phyloP scores from a whole-genome alignment of 2,113 vertebrate species.

The Tragelaphus strepsiceros region DNA sequence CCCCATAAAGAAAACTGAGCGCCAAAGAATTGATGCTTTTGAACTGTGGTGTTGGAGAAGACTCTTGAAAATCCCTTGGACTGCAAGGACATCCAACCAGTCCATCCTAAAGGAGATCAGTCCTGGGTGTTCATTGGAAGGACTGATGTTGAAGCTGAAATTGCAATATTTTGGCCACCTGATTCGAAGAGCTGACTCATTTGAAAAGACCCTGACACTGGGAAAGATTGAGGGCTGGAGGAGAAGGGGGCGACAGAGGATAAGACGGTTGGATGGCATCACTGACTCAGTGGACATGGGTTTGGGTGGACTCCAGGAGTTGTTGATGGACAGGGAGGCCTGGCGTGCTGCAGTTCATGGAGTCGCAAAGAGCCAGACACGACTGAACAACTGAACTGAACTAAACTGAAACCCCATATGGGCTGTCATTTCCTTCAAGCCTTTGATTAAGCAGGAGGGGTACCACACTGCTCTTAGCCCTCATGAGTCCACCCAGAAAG shows the following conservation, averaged over 20 bases:
- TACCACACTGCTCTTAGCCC: neutral
- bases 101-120: neutral
- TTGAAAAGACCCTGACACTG: neutral
- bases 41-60: neutral
- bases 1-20: neutral
- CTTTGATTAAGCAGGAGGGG: neutral
- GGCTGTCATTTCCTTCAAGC: neutral
- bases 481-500: neutral
- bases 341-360: fast-evolving
- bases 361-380: fast-evolving
- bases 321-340: neutral
- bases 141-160: neutral
- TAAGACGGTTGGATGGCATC: neutral
- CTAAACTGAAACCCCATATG: neutral
- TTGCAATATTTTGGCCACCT: neutral
- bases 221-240: neutral
- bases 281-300: neutral
- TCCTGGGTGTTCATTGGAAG: neutral
- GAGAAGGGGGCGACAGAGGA: neutral
- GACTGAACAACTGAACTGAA: neutral
- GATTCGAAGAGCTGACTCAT: neutral
- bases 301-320: fast-evolving
- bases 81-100: neutral
- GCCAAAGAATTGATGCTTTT: neutral
- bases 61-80: neutral